Evolutionary conservation across 2,888 invertebrate genomes (phyloP).

Genomic region (Zaprionus bogoriensis): DNA sequence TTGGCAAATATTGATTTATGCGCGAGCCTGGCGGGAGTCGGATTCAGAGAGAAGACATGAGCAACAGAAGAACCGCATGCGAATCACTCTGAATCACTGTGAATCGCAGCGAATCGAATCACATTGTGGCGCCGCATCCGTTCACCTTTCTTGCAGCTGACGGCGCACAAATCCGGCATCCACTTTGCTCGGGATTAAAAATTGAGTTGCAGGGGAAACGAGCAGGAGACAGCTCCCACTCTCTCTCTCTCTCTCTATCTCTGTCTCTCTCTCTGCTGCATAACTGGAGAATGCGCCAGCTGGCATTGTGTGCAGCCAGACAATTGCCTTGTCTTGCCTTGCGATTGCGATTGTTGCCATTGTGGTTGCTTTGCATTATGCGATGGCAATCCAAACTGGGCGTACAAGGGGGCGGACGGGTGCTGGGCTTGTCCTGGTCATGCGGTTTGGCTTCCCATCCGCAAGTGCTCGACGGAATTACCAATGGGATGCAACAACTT

Average conservation of each 20-base stretch:
- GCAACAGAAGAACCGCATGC: not conserved
- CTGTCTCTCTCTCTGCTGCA: no score
- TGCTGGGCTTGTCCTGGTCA: conserved; percentile 32
- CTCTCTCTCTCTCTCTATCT: no score
- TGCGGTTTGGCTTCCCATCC: conserved; percentile 55
- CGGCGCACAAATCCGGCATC: conserved; percentile 43
- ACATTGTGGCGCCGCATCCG: conserved; percentile 36
- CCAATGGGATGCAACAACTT: conserved; percentile 11
- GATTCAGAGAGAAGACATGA: not conserved
- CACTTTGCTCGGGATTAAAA: conserved; percentile 50
- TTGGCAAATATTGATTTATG: conserved; percentile 68
- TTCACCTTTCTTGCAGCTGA: conserved; percentile 52
- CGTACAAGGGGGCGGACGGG: no score
- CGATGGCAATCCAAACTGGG: conserved; percentile 46
- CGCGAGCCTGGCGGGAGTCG: not conserved
- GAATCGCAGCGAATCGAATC: conserved; percentile 22
- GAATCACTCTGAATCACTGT: no score
- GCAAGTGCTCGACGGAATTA: conserved; percentile 31
- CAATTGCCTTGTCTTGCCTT: conserved; percentile 29
- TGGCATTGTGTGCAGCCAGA: no score
- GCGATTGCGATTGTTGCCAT: conserved; percentile 62
- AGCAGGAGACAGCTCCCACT: no score
- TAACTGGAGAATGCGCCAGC: conserved; percentile 44
- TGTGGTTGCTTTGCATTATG: conserved; percentile 33
- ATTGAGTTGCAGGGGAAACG: conserved; percentile 55